Conservation (phyloP, 2,888 invertebrate species). For the Temnothorax rugatulus region DNA sequence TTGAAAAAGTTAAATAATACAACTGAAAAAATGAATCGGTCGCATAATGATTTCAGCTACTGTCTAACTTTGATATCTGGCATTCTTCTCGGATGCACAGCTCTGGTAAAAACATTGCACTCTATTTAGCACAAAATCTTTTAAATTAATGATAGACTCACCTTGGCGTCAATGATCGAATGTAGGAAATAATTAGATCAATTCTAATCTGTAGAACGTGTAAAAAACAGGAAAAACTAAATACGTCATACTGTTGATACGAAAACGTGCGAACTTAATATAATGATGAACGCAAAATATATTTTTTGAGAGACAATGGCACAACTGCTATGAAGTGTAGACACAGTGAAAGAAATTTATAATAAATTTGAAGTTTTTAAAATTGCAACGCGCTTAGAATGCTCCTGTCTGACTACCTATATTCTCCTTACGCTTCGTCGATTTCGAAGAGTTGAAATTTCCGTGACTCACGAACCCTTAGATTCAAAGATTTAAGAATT, state of each 20-base stretch:
- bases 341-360: constrained; percentile 16
- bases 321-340: constrained; percentile 1
- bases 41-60: background rate
- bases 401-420: background rate
- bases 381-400: background rate
- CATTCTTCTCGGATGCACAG: background rate
- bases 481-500: background rate
- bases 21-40: background rate
- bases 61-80: background rate
- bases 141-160: background rate
- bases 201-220: background rate
- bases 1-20: background rate
- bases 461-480: background rate
- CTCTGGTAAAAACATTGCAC: background rate
- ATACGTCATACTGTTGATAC: background rate
- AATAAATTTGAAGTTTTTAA: constrained; percentile 26
- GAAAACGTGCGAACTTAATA: constrained; percentile 9
- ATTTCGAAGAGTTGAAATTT: background rate
- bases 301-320: background rate
- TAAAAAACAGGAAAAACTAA: background rate
- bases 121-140: background rate
- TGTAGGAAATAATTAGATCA: background rate
- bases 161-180: background rate
- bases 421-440: background rate
- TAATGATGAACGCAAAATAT: background rate